A percentile compares a stretch with the other conserved stretches of the same genome.
These are phyloP conservation scores for Artibeus lituratus DNA, from an alignment of 2,797 vertebrate genomes.

Conservation along the genomic window DNA sequence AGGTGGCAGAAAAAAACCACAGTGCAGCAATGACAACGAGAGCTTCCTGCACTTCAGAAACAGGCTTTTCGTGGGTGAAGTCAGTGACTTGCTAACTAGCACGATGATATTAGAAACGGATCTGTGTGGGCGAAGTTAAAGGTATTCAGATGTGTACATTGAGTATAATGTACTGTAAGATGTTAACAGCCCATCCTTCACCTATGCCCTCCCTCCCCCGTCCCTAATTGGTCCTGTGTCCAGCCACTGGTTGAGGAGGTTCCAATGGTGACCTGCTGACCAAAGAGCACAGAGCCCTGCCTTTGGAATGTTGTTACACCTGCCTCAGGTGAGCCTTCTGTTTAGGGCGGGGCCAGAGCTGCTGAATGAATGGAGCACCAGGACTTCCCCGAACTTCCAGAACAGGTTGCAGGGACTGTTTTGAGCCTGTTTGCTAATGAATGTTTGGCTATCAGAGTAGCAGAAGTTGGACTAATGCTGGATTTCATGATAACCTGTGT, in stretches of 20 bases:
- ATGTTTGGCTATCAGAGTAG: background rate
- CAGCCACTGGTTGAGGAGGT: background rate
- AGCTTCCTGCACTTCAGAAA: background rate
- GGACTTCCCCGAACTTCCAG: background rate
- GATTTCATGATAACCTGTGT: background rate
- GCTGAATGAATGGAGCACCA: background rate
- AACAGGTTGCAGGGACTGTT: background rate
- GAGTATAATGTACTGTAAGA: background rate
- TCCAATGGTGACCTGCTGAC: background rate
- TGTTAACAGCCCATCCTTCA: background rate
- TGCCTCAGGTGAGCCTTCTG: background rate
- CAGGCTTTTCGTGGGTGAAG: background rate
- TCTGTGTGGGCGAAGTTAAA: background rate
- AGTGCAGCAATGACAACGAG: accelerated
- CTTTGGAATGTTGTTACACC: background rate
- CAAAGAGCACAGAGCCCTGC: background rate
- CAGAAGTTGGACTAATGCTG: background rate
- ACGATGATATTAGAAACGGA: background rate
- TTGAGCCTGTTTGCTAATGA: background rate
- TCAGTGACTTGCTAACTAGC: background rate
- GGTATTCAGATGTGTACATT: background rate
- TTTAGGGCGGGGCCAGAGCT: background rate
- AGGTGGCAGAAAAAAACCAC: background rate
- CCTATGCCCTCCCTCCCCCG: background rate
- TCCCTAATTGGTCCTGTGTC: background rate